Percentiles rank a stretch among this genome's conserved stretches.
Evolutionary conservation across 2,113 vertebrate genomes (phyloP).

Genomic region (Salvelinus fontinalis): DNA sequence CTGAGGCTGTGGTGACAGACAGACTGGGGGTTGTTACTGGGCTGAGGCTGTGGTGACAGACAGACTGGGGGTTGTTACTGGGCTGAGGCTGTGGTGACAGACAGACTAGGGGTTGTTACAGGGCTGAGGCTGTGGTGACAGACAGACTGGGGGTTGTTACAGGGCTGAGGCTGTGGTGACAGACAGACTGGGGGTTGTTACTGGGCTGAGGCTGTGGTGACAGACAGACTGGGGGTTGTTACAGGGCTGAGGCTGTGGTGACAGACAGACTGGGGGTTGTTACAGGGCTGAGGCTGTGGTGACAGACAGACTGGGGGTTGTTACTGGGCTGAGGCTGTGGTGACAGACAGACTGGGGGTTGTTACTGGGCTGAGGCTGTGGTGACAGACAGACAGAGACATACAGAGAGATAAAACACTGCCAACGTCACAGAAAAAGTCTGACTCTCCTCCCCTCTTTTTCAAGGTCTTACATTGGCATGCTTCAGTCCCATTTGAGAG

Average conservation of each 20-base stretch:
- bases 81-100: not conserved
- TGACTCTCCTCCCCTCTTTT: not conserved
- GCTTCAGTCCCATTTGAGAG: not conserved
- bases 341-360: not conserved
- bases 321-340: constrained; percentile 6
- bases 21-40: constrained; percentile 1
- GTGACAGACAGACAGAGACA: not conserved
- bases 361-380: constrained; percentile 1
- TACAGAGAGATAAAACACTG: no score
- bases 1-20: not conserved
- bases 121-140: not conserved
- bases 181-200: not conserved
- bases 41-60: not conserved
- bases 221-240: no score
- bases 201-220: no score
- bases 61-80: constrained; percentile 6
- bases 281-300: not conserved
- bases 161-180: not conserved
- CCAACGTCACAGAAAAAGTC: no score
- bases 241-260: no score
- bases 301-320: not conserved
- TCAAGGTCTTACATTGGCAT: not conserved
- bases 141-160: not conserved
- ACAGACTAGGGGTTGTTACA: constrained; percentile 1
- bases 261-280: not conserved